Evolutionary conservation across 2,113 vertebrate genomes (phyloP), one percentile per base, ranked within the genome.

Genomic region (Orthochromis indermauri): DNA sequence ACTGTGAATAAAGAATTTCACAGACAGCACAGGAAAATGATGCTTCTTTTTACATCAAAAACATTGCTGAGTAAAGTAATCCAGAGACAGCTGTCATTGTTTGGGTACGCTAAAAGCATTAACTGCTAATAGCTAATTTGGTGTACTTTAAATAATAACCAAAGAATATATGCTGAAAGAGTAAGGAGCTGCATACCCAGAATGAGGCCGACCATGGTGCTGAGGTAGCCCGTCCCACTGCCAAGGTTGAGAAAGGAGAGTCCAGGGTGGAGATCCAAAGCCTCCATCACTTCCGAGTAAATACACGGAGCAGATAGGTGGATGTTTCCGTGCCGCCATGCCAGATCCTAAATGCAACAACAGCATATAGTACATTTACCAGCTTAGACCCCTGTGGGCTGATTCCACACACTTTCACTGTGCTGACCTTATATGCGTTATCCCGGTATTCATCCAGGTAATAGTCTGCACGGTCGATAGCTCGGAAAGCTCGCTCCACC

Each of bases 221-320:
- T 99, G 80, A 99, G 97, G 90, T 99, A 99, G 40, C 99, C 99
- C 1, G 98, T 99, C 80, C 99, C 99, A 33, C 99, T 99, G 94
- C 98, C 98, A 37, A 99, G 96, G 91, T 99, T 99, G 86, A 99
- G 96, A 93, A 99, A 99, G 0, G 98, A 99, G 80, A 99, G 96
- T 14, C 98, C 97, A 1, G 98, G 98, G 12, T 97, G 97, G 31
- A 99, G 96, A 73, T 99, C 98, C 95, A 99, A 89, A 24, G 99
- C 98, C 95, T 99, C 99, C 99, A 99, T 99, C 93, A 99, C 98
- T 91, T 99, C 99, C 0, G 99, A 99, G 96, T 99, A 99, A 96
- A 99, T 99, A 83, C 98, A 99, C 0, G 98, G 98, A 11, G 99
- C 99, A 0, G 98, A 99, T 37, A 99, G 96, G 86, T 99, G 99